Base-by-base conservation (phyloP, 1,140 invertebrate species). In the Telenomus remus region DNA sequence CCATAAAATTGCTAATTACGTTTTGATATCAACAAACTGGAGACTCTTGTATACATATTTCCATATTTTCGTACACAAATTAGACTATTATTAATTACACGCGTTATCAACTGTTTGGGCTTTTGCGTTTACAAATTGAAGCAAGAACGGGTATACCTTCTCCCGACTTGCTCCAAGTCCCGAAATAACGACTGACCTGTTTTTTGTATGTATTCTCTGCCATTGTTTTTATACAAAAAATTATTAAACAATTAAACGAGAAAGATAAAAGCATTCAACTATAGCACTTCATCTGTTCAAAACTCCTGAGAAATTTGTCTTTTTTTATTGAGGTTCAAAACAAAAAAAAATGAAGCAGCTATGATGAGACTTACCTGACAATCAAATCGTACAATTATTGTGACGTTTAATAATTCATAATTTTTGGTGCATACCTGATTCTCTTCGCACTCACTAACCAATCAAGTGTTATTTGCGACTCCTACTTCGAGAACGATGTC, bases 381-480 rank as follows among this genome's bases (percentile, higher is more conserved):
- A 77, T 83, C 77, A 85, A 87, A 83, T 86, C 87, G 87, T 87
- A 88, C 81, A 87, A 82, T 86, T 85, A 88, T 86, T 88, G 87
- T 85, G 84, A 88, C 84, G 86, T 85, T 27, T 86, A 86, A 87
- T 82, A 82, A 80, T 88, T 85, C 79, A 86, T 84, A 86, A 84
- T 76, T 70, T 85, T 83, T 86, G 81, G 80, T 88, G 85, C 87
- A 87, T 88, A 88, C 87, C 87, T 88, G 85, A 81, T 59, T 86
- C 78, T 81, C 72, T 87, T 84, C 85, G 87, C 86, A 87, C 84
- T 88, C 87, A 88, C 87, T 88, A 88, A 88, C 87, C 86, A 88
- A 87, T 88, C 87, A 87, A 87, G 87, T 84, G 83, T 86, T 88
- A 87, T 83, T 88, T 87, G 86, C 82, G 86, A 88, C 85, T 87